Base-by-base conservation (phyloP, 2,888 invertebrate species). In the Kuschelorhynchus macadamiae region DNA sequence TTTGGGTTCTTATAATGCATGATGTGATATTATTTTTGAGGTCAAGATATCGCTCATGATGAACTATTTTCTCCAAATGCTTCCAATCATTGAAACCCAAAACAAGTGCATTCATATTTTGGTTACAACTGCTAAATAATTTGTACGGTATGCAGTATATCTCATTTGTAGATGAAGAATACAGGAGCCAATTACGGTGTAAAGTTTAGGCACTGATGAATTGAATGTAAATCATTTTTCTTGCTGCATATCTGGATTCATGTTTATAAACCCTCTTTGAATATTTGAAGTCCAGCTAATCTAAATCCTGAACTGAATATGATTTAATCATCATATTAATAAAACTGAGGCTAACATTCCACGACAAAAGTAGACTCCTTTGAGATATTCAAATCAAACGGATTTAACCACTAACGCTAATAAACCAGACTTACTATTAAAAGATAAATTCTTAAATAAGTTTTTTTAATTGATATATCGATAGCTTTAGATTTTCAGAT, bases 161-260 rank as follows among this genome's bases (percentile, higher is more conserved):
- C 11, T 36, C 11, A 36, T 36, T 36, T 7, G 36, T 36, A 11
- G 36, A 36, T 11, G 36, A 36, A 36, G 36, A 36, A 36, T 36
- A 36, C 36, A 4, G 11, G 36, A 36, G 36, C 36, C 36, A 7
- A 36, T 36, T 11, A 36, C 36, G 36, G 11, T 11, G 36, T 7
- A 36, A 4, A n/a, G 36, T 36, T 36, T 11, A 4, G 11, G 5
- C 36, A 36, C 11, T 36, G 11, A 36, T 11, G 11, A 36, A 11
- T 36, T 36, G 11, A 36, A 36, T 36, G 11, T 36, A 36, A 36
- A 36, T 7, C 36, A 36, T 36, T 36, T 36, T 36, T 36, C 36
- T 36, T 36, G 36, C 11, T 36, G 36, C 36, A 36, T 36, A 9
- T 36, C 36, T 36, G 36, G 36, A 36, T 36, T 36, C 25, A 25